phyloP scores from a whole-genome alignment of 2,797 vertebrate genomes.

The Phataginus tricuspis region DNA sequence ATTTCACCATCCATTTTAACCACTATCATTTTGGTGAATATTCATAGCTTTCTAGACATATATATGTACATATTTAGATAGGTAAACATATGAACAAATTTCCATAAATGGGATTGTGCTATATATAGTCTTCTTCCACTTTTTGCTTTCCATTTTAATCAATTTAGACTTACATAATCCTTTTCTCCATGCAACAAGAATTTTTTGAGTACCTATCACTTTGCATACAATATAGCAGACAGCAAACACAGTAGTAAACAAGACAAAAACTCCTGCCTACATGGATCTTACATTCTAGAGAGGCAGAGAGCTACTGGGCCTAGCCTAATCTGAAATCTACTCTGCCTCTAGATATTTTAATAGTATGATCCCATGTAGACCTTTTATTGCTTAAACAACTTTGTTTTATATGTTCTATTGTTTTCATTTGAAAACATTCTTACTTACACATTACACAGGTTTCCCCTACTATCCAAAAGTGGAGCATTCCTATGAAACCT shows the following conservation, averaged over 20 bases:
- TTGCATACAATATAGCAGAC: not conserved
- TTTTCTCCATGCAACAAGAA: not conserved
- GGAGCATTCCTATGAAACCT: not conserved
- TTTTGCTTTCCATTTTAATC: not conserved
- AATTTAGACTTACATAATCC: not conserved
- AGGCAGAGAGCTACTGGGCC: not conserved
- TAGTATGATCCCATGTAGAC: not conserved
- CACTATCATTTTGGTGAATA: not conserved
- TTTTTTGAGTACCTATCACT: not conserved
- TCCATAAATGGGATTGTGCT: not conserved
- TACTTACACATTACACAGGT: not conserved
- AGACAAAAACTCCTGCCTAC: not conserved
- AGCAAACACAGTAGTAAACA: not conserved
- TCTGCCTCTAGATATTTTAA: not conserved
- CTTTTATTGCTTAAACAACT: not conserved
- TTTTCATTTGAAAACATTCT: not conserved
- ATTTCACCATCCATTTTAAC: not conserved
- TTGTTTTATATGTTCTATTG: not conserved
- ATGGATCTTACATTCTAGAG: not conserved
- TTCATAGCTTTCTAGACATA: not conserved
- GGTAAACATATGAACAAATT: not conserved
- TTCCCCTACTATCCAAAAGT: not conserved
- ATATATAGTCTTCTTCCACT: not conserved
- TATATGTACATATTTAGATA: not conserved
- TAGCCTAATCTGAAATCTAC: not conserved